These are phyloP conservation scores for Caiman crocodilus DNA, from an alignment of 2,797 vertebrate species.

Conservation along the genomic window DNA sequence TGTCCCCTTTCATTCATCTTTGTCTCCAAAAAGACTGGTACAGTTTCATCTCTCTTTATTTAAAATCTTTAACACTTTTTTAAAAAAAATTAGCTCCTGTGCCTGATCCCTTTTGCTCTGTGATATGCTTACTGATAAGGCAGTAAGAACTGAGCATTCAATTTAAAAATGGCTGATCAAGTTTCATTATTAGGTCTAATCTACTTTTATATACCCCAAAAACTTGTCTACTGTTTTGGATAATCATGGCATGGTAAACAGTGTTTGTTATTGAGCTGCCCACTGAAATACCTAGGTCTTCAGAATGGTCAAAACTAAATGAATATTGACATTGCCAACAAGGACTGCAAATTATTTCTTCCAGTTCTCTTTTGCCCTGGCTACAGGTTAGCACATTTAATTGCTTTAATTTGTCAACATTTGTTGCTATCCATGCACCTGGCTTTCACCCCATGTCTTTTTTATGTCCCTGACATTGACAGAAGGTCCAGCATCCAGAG, in stretches of 20 bases:
- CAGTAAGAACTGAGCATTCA: neutral
- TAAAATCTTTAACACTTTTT: neutral
- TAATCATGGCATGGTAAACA: neutral
- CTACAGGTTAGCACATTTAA: no score
- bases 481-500: constrained; percentile 31
- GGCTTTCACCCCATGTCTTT: no score
- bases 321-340: neutral
- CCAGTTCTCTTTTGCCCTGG: no score
- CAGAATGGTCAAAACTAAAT: neutral
- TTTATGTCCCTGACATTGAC: no score
- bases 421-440: neutral
- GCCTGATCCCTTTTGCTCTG: neutral
- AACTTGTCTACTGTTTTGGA: neutral
- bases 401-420: neutral
- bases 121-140: neutral
- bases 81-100: neutral
- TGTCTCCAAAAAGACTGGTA: neutral
- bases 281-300: neutral
- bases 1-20: neutral
- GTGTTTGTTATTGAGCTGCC: neutral
- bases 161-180: neutral
- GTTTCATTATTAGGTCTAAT: neutral
- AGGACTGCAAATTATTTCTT: neutral
- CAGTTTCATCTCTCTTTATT: constrained; percentile 1
- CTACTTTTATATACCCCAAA: neutral